Evolutionary conservation across 2,888 invertebrate species (phyloP), one percentile per base, ranked within the genome.

Genomic region (Chymomyza fuscimana): DNA sequence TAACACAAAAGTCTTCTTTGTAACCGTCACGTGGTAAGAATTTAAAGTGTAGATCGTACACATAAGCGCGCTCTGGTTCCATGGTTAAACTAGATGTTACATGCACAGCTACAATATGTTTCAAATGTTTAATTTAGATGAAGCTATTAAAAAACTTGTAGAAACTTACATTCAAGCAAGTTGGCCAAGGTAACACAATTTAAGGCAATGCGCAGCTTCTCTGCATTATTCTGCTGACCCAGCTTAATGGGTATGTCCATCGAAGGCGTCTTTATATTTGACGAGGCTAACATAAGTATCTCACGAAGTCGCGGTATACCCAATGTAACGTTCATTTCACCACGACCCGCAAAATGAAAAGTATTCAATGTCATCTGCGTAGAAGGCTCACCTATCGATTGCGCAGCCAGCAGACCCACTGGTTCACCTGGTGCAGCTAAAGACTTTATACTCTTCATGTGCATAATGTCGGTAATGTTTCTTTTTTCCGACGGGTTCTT

Each of bases 281-380:
- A 95, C 1, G 97, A 96, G 0, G 98, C 99, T 87, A 96, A 95
- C 99, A 99, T 99, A 0, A 99, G 93, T 82, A 99, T 98, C 94
- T 99, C 99, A 82, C 98, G 93, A 5, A 99, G 93, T 82, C 99
- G 95, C 0, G 99, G 99, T 85, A 99, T 99, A 93, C 99, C 99
- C n/a, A 99, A 93, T 0, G 99, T 99, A 0, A 99, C 99, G 93
- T 99, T 99, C 99, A 99, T 99, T 92, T 99, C 99, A 93, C 99
- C 99, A 92, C 99, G 95, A 90, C 99, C 99, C 86, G 99, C 99
- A 92, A 99, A 99, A 91, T 99, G 99, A 92, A 99, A 99, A 54
- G 99, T 99, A 92, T 99, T 99, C 90, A 99, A 93, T 87, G 99
- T 99, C 99, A 99, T 99, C 94, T 99, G 99, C 71, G 99, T 99